phyloP scores from a whole-genome alignment of 2,113 vertebrate genomes.

The Stegastes partitus region DNA sequence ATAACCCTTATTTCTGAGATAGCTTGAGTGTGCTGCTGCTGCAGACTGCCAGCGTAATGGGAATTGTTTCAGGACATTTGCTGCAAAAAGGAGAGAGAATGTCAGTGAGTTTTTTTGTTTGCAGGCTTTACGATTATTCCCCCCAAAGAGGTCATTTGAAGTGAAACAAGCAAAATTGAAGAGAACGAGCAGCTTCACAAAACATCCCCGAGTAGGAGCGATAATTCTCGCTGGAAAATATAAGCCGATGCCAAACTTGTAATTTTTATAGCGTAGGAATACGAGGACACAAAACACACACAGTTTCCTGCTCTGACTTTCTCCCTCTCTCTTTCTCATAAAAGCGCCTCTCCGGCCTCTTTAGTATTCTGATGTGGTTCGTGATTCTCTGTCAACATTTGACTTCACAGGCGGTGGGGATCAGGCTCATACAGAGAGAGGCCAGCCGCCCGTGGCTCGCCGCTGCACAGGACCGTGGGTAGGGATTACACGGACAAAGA shows the following conservation, averaged over 20 bases:
- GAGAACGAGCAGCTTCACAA: conserved; percentile 5
- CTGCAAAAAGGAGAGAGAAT: conserved; percentile 16
- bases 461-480: conserved; percentile 29
- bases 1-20: conserved; percentile 23
- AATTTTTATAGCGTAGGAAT: conserved; percentile 45
- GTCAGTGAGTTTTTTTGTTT: background rate
- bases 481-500: conserved; percentile 29
- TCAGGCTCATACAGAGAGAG: conserved; percentile 62
- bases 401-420: conserved; percentile 66
- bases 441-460: conserved; percentile 51
- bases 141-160: conserved; percentile 13
- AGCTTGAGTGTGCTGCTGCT: background rate
- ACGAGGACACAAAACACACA: background rate
- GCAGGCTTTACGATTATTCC: conserved; percentile 22
- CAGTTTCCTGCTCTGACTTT: background rate
- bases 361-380: conserved; percentile 73
- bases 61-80: conserved; percentile 29
- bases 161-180: conserved; percentile 13
- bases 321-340: conserved; percentile 30
- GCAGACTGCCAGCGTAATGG: conserved; percentile 3
- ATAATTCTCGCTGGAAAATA: conserved; percentile 37
- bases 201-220: conserved; percentile 4
- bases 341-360: conserved; percentile 49
- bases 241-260: conserved; percentile 22
- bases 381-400: conserved; percentile 76